These are phyloP conservation scores for Cavia porcellus DNA, from an alignment of 2,113 vertebrate species.

Conservation along the genomic window DNA sequence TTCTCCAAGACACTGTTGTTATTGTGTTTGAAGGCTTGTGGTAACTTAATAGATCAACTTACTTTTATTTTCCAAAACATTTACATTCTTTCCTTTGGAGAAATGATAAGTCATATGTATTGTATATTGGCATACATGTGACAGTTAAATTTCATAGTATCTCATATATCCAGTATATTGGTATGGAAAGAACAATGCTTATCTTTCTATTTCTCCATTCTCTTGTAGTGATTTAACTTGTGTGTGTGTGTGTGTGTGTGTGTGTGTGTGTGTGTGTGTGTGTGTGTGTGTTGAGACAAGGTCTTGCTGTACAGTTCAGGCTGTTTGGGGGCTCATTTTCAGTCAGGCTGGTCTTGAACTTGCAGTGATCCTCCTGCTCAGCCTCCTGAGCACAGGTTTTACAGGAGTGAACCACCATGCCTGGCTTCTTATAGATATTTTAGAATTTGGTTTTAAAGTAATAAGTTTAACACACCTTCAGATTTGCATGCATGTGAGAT, in stretches of 20 bases:
- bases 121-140: neutral
- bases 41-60: neutral
- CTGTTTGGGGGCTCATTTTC: no score
- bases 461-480: neutral
- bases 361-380: no score
- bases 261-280: no score
- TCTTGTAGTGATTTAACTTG: neutral
- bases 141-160: neutral
- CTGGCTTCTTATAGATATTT: neutral
- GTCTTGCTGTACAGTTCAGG: no score
- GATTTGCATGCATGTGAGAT: neutral
- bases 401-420: no score
- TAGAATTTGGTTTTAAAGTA: neutral
- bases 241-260: no score
- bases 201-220: neutral
- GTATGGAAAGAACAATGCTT: neutral
- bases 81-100: neutral
- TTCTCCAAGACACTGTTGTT: neutral
- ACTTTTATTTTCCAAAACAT: constrained; percentile 3
- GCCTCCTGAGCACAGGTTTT: no score
- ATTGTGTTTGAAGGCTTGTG: neutral
- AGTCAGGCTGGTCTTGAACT: no score
- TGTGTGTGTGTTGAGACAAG: no score
- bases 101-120: neutral
- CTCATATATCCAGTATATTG: neutral